Base-by-base conservation (phyloP, 2,113 vertebrate genomes). In the Eptatretus burgeri region DNA sequence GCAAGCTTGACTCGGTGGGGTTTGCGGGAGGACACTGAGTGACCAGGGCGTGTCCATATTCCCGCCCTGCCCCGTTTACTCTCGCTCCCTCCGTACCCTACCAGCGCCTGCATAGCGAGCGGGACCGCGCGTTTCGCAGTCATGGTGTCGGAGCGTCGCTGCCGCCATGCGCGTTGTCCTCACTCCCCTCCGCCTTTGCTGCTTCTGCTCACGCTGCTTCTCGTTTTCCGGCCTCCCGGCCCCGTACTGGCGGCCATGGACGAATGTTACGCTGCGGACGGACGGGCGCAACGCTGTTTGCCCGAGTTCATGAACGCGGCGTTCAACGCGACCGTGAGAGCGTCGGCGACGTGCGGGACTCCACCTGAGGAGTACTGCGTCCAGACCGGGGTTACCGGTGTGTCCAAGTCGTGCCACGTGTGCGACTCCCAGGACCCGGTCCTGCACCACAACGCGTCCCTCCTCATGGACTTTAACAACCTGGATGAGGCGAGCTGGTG, bases 301-400 rank as follows among this genome's bases (percentile, higher is more conserved):
- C 89, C 89, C 2, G 88, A 96, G 79, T 96, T 96, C 72, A 84
- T 93, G 3, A 94, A 96, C 77, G 88, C 86, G 49, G 88, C 89
- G 4, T 96, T 96, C 70, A 94, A 96, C 73, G 80, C 81, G 49
- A 84, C 82, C 18, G 88, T 96, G 72, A 81, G 77, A 78, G 75
- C 89, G 65, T 93, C 83, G 68, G 83, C 94, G 81, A 94, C 86
- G 70, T 96, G 89, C 75, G 89, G 89, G 51, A 63, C 74, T 16
- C 89, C 88, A 63, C 81, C 86, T 8, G 89, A 96, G 80, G 88
- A 96, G 71, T 94, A 93, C 77, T 96, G 89, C 71, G 88, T 94
- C 52, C 88, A 96, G 77, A 96, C 88, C 71, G 89, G 89, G 51
- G 89, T 91, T 68, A 96, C 89, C 51, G 89, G 88, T 53, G 86